phyloP scores from a whole-genome alignment of 2,888 invertebrate genomes.

The Philopedon plagiatum region DNA sequence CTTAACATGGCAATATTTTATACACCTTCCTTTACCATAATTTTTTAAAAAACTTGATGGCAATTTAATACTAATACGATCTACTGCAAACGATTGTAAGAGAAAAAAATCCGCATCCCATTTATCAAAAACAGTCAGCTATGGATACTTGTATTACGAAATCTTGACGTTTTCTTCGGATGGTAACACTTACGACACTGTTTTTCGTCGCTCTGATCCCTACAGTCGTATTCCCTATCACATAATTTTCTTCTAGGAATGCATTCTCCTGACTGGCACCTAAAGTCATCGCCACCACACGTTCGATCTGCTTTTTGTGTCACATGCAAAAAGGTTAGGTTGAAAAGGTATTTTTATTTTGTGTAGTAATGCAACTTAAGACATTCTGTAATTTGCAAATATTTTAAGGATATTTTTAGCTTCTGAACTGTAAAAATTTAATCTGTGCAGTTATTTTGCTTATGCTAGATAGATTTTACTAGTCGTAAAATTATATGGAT shows the following conservation, averaged over 20 bases:
- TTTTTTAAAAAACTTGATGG: too few relatives aligned
- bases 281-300: constrained; percentile 69
- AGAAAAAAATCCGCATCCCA: not conserved
- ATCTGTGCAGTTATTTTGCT: not conserved
- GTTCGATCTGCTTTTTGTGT: constrained; percentile 12
- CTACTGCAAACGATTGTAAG: too few relatives aligned
- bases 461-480: not conserved
- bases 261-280: constrained; percentile 74
- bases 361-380: not conserved
- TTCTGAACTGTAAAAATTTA: not conserved
- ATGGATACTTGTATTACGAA: not conserved
- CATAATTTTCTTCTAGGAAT: constrained; percentile 73
- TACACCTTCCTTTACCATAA: too few relatives aligned
- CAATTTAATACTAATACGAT: too few relatives aligned
- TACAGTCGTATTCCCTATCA: constrained; percentile 75
- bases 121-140: constrained; percentile 10
- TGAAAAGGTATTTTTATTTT: constrained; percentile 3
- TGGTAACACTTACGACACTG: constrained; percentile 68
- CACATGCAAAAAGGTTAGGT: constrained; percentile 48
- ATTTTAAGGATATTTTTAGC: constrained; percentile 17
- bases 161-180: constrained; percentile 6
- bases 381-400: not conserved
- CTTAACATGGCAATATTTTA: too few relatives aligned
- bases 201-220: constrained; percentile 71
- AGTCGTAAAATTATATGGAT: not conserved